Percentiles rank a stretch among this genome's conserved stretches.
Conservation (phyloP, 2,888 invertebrate species). For the Ophion obscuratus region DNA sequence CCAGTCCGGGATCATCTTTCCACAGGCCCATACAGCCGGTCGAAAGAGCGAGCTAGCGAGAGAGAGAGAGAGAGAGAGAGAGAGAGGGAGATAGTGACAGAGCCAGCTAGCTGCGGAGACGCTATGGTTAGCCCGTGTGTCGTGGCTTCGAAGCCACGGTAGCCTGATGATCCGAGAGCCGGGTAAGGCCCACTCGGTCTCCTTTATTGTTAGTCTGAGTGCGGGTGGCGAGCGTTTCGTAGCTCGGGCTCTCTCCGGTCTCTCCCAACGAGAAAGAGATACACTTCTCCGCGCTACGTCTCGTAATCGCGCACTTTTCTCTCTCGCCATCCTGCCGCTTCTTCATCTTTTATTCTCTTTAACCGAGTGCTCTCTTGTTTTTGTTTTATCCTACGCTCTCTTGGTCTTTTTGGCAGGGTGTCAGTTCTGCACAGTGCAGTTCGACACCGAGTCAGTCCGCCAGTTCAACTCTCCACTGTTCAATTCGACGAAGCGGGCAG, state of each 20-base stretch:
- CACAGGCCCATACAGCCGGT: slow-evolving; percentile 65
- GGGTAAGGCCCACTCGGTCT: slow-evolving; percentile 58
- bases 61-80: slow-evolving; percentile 15
- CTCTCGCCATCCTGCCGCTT: neutral
- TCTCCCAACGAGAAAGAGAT: slow-evolving; percentile 24
- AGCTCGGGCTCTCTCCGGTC: slow-evolving; percentile 30
- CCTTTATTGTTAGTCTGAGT: slow-evolving; percentile 74
- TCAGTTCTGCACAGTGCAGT: too few relatives aligned
- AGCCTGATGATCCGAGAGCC: slow-evolving; percentile 57
- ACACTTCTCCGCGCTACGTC: slow-evolving; percentile 31
- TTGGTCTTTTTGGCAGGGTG: too few relatives aligned
- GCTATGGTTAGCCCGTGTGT: neutral
- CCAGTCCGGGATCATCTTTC: slow-evolving; percentile 79
- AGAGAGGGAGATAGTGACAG: slow-evolving; percentile 13
- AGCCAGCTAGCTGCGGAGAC: neutral
- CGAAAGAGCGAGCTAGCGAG: slow-evolving; percentile 19
- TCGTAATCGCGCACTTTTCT: slow-evolving; percentile 11
- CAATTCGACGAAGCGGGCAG: too few relatives aligned
- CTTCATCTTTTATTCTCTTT: slow-evolving; percentile 12
- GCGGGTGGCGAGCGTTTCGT: slow-evolving; percentile 76
- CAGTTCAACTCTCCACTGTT: too few relatives aligned
- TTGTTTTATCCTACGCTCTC: slow-evolving; percentile 33
- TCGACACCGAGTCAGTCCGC: too few relatives aligned
- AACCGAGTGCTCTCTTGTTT: neutral
- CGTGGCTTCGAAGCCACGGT: slow-evolving; percentile 55